Conservation (phyloP, 2,888 invertebrate species). For the Ophion slaviceki region DNA sequence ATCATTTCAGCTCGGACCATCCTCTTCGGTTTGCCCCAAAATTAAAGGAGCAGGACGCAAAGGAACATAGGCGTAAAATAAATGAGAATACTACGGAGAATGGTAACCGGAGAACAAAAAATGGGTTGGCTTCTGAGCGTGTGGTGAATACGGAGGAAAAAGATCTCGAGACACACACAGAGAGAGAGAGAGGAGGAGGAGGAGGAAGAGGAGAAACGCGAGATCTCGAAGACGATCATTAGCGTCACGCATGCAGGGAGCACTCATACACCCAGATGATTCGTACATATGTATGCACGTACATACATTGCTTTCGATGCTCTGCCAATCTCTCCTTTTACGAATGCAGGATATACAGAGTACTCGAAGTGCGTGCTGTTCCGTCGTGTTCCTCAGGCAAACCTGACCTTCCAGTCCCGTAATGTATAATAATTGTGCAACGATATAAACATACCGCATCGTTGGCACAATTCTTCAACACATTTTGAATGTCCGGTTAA, state of each 20-base stretch:
- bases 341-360: slow-evolving; percentile 12
- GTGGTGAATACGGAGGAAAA: slow-evolving; percentile 42
- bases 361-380: slow-evolving; percentile 45
- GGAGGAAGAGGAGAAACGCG: not conserved
- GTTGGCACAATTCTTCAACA: slow-evolving; percentile 12
- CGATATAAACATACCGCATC: not conserved
- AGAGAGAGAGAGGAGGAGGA: slow-evolving; percentile 12
- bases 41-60: not conserved
- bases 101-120: slow-evolving; percentile 34
- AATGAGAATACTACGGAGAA: slow-evolving; percentile 1
- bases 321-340: slow-evolving; percentile 11
- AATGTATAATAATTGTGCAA: slow-evolving; percentile 36
- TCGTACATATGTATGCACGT: not conserved
- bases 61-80: not conserved
- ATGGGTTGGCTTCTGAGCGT: slow-evolving; percentile 14
- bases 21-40: not conserved
- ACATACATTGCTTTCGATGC: slow-evolving; percentile 3
- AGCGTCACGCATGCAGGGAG: slow-evolving; percentile 69
- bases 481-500: slow-evolving; percentile 11
- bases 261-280: not conserved
- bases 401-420: slow-evolving; percentile 6
- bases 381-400: slow-evolving; percentile 36
- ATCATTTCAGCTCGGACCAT: not conserved
- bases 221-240: slow-evolving; percentile 69
- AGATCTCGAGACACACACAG: slow-evolving; percentile 21